Base-by-base conservation (phyloP, 2,797 vertebrate genomes). In the Lophius americanus region DNA sequence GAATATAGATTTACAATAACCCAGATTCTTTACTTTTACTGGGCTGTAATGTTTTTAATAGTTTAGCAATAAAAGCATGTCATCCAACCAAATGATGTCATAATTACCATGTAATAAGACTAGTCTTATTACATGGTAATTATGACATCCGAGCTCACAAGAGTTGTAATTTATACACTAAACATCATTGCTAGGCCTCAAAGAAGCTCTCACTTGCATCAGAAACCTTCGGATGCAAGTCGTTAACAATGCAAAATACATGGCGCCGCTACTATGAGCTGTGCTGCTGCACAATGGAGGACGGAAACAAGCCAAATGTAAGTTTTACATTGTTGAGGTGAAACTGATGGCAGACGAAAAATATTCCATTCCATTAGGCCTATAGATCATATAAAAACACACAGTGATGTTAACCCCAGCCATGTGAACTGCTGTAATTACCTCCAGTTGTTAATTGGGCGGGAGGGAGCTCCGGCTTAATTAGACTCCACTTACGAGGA, bases 401-500 rank as follows among this genome's bases (percentile, higher is more conserved):
- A 36, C 2, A n/a, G 75, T 60, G 58, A 73, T 51, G 35, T 69
- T 76, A 81, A 81, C 81, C 68, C 71, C 81, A 82, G 52, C 58
- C 69, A 79, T 70, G 63, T 75, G 68, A 70, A 69, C 53, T 60
- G 36, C 56, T 72, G 48, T 88, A 43, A 85, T 89, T 82, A 71
- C 79, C 8, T 68, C 83, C 76, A 86, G 85, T 71, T 81, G 76
- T 76, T 83, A 69, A 85, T 60, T 70, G 42, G 84, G 80, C 80
- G 83, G 81, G 70, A 68, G 61, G 69, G 66, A 74, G 69, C 80
- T 83, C 68, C 55, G 64, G 46, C 79, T 73, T 92, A 90, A 93
- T 92, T 86, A 91, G 70, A 79, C 61, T 54, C 4, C 70, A 33
- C 64, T 85, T 82, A 85, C 73, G 36, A 70, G 64, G 63, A 83